Conservation (phyloP, 2,888 invertebrate genomes). For the Drosophila atroscutellata region DNA sequence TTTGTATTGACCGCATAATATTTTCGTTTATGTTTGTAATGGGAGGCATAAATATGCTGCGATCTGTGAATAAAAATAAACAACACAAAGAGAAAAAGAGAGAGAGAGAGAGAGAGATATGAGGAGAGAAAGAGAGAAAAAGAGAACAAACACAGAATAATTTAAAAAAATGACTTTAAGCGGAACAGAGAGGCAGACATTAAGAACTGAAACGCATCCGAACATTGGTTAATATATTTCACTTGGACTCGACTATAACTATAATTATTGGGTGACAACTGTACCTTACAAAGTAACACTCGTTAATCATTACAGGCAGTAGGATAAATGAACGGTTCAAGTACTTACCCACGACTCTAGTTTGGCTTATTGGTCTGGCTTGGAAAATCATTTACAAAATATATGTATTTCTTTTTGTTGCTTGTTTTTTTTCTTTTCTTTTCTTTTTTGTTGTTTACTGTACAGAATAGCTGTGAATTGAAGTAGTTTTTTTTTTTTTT, state of each 20-base stretch:
- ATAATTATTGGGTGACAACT: conserved; percentile 39
- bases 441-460: neutral
- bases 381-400: conserved; percentile 74
- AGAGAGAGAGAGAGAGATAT: conserved; percentile 26
- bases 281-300: conserved; percentile 50
- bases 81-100: conserved; percentile 54
- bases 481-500: conserved; percentile 13
- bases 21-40: conserved; percentile 81
- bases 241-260: conserved; percentile 24
- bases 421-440: conserved; percentile 22
- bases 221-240: conserved; percentile 14
- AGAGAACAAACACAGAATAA: conserved; percentile 69
- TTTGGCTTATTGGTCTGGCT: conserved; percentile 11
- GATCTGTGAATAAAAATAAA: conserved; percentile 77
- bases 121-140: conserved; percentile 34
- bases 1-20: conserved; percentile 83
- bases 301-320: conserved; percentile 41
- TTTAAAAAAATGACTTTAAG: conserved; percentile 53
- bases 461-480: conserved; percentile 39
- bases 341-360: conserved; percentile 57
- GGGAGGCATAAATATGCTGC: conserved; percentile 83
- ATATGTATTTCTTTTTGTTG: conserved; percentile 44
- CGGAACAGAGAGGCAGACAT: conserved; percentile 31
- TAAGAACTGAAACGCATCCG: conserved; percentile 28
- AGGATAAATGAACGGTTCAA: conserved; percentile 2